Percentiles rank a stretch among this genome's conserved stretches.
Conservation (phyloP, 2,888 invertebrate genomes). For the Selenia dentaria region DNA sequence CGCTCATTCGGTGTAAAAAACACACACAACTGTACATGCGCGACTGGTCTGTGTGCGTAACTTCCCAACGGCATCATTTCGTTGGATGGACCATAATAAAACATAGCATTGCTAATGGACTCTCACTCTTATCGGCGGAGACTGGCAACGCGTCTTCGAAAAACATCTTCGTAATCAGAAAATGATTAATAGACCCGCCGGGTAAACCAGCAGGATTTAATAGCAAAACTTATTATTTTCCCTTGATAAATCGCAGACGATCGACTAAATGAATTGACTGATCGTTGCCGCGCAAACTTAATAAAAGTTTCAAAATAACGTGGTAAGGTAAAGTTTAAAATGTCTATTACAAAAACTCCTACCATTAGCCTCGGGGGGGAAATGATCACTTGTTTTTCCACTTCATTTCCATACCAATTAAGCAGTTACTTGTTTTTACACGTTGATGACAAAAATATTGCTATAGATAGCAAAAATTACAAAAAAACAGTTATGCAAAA, state of each 20-base stretch:
- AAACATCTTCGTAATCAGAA: conserved; percentile 27
- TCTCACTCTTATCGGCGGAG: conserved; percentile 6
- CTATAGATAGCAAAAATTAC: too few relatives aligned
- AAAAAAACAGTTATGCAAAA: too few relatives aligned
- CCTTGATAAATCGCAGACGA: conserved; percentile 20
- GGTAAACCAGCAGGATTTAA: conserved; percentile 17
- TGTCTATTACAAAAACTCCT: conserved; percentile 15
- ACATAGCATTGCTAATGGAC: not conserved
- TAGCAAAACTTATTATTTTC: conserved; percentile 22
- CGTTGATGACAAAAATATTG: too few relatives aligned
- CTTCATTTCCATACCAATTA: conserved; percentile 4
- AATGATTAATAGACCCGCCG: conserved; percentile 23
- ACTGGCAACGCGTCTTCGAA: conserved; percentile 13
- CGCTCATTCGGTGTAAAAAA: too few relatives aligned
- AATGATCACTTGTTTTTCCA: conserved; percentile 17
- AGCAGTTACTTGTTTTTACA: too few relatives aligned
- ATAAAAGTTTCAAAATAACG: conserved; percentile 17
- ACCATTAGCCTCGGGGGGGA: conserved; percentile 12
- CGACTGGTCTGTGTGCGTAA: too few relatives aligned
- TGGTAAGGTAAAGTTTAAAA: conserved; percentile 15
- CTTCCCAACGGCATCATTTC: too few relatives aligned
- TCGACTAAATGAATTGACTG: conserved; percentile 28
- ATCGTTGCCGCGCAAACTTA: conserved; percentile 19
- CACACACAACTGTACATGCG: too few relatives aligned
- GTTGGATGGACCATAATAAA: too few relatives aligned